Base-by-base conservation (phyloP, 2,797 vertebrate genomes). In the Parotocinclus haroldoi region DNA sequence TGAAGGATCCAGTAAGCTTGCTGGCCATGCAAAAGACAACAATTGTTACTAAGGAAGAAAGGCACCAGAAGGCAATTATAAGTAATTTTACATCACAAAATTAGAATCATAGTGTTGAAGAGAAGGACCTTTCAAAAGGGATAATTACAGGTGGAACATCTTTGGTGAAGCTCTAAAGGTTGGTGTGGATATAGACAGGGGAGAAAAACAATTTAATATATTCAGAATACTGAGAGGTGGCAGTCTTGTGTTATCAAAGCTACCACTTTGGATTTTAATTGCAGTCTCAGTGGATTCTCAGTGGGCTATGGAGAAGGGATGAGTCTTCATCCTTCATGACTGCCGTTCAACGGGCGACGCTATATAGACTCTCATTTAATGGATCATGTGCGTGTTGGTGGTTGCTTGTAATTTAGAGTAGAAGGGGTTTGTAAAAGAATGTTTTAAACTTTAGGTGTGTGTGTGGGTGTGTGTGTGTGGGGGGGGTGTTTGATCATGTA, bases 41-140 rank as follows among this genome's bases (percentile, higher is more conserved):
- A 76, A 85, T 77, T 81, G 66, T 77, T 85, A 75, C 81, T 88
- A 82, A 87, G 75, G 81, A 86, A 85, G 87, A 78, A 78, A 82
- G 81, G 77, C 85, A 89, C 89, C 86, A 83, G 83, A 81, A 84
- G 77, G 78, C 63, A 90, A 92, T 91, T 90, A 89, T 84, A 87
- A 89, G 89, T 87, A 90, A 92, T 92, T 91, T 91, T 80, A 88
- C 90, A 90, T 90, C 85, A 90, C 81, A 76, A 89, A 87, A 91
- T 90, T 87, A 87, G 84, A 90, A 90, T 91, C 90, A 91, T 91
- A 84, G 85, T 79, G 61, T 79, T 83, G 82, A 76, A 85, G 83
- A 84, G 82, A 85, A 78, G 69, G 80, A 83, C 80, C 85, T 88
- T 90, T 89, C 81, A 89, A 88, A 88, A 44, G 71, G 79, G 70